Evolutionary conservation across 2,888 invertebrate species (phyloP).

Genomic region (Apeira syringaria): DNA sequence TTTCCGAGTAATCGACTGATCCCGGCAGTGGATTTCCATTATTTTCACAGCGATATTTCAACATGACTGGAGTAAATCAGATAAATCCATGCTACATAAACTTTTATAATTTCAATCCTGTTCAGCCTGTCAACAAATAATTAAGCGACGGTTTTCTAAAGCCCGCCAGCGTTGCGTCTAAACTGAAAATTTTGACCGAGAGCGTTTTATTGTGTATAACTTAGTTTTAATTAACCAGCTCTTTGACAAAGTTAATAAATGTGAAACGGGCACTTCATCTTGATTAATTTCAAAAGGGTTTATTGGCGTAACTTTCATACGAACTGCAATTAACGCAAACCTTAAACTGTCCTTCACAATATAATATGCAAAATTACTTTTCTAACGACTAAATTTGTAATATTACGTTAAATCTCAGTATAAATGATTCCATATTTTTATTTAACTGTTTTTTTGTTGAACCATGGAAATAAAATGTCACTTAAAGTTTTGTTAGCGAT

Average conservation of each 20-base stretch:
- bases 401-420: too few species aligned
- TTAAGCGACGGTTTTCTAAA: constrained; percentile 16
- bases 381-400: constrained; percentile 12
- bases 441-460: too few species aligned
- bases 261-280: constrained; percentile 43
- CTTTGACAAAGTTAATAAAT: constrained; percentile 54
- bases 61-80: too few species aligned
- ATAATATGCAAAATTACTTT: constrained; percentile 14
- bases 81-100: too few species aligned
- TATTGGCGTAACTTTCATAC: constrained; percentile 40
- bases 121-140: constrained; percentile 10
- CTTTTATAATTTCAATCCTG: too few species aligned
- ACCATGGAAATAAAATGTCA: too few species aligned
- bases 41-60: too few species aligned
- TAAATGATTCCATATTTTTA: too few species aligned
- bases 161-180: constrained; percentile 2
- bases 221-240: constrained; percentile 52
- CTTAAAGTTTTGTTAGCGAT: too few species aligned
- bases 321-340: constrained; percentile 22
- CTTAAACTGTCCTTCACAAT: constrained; percentile 16
- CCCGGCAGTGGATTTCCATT: too few species aligned
- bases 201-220: constrained; percentile 50
- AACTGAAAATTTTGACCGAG: constrained; percentile 33
- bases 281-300: constrained; percentile 50
- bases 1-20: too few species aligned